Evolutionary conservation across 2,888 invertebrate species (phyloP).

Genomic region (Conops quadrifasciatus): DNA sequence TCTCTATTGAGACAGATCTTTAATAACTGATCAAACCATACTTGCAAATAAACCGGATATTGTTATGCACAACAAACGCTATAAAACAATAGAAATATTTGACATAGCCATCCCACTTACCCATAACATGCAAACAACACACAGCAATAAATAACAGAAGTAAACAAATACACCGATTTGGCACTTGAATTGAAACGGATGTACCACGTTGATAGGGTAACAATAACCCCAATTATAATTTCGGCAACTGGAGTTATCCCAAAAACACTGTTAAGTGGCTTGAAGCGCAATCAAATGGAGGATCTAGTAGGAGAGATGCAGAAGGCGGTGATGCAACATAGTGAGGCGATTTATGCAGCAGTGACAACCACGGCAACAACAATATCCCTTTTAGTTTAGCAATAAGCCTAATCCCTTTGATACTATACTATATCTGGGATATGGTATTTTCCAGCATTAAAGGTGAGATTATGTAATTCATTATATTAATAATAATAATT

Average conservation of each 20-base stretch:
- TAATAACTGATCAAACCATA: conserved; percentile 2
- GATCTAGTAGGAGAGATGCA: background rate
- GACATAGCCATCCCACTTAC: background rate
- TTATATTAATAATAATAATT: no score
- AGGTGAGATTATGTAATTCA: no score
- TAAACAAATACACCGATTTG: conserved; percentile 4
- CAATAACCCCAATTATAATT: conserved; percentile 15
- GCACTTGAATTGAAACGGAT: background rate
- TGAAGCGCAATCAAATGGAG: background rate
- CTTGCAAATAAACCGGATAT: background rate
- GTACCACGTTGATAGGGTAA: background rate
- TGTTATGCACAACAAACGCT: background rate
- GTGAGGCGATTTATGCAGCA: background rate
- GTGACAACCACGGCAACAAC: background rate
- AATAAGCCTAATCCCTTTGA: no score
- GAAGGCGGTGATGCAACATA: background rate
- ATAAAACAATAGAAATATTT: background rate
- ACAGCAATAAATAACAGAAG: conserved; percentile 1
- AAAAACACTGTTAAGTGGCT: background rate
- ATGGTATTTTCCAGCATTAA: no score
- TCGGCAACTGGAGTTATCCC: background rate
- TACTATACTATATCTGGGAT: no score
- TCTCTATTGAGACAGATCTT: background rate
- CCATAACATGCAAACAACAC: background rate
- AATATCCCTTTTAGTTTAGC: no score